Base-by-base conservation (phyloP, 92 coral and sea anemone species). In the Palythoa caribaeorum region DNA sequence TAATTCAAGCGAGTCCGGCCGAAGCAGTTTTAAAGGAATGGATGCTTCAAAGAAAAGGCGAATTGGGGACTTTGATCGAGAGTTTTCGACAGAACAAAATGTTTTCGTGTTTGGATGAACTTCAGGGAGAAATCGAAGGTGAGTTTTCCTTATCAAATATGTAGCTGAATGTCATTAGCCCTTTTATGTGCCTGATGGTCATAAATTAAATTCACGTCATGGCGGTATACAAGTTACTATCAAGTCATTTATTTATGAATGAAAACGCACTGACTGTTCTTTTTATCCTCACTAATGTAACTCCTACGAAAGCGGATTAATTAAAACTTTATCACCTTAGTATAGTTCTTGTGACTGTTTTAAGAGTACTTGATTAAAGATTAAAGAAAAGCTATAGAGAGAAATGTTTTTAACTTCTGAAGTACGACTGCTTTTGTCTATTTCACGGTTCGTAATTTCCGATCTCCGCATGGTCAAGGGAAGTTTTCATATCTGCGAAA, bases 71-170 rank as follows among this genome's bases (percentile, higher is more conserved):
- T 1, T 36, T 81, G 38, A 81, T 81, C 35, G 7, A 20, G 2
- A 44, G 47, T 20, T 81, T 81, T 81, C 76, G 66, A 81, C 38
- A 81, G 37, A 21, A 81, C 28, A 6, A 81, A 28, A 51, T 81
- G 86, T 53, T n/a, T 12, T 75, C 76, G n/a, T 81, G 86, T 69
- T 81, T 81, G 55, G 86, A 81, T 40, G 86, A 81, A 51, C 59
- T 81, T 11, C 54, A 81, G 36, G 38, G n/a, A 5, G 86, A 60
- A 48, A 81, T 81, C 86, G 75, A 81, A 52, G 75, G 86, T 81
- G 71, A 81, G 86, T 81, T 51, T 12, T 20, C 20, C 28, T 28
- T 4, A 70, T 40, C 1, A 4, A 74, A 74, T 13, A 10, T 16
- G 75, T n/a, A 35, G 37, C 35, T 38, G 11, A 5, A 2, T 37